Conservation (phyloP, 1,140 invertebrate genomes). For the Thaumetopoea pityocampa region DNA sequence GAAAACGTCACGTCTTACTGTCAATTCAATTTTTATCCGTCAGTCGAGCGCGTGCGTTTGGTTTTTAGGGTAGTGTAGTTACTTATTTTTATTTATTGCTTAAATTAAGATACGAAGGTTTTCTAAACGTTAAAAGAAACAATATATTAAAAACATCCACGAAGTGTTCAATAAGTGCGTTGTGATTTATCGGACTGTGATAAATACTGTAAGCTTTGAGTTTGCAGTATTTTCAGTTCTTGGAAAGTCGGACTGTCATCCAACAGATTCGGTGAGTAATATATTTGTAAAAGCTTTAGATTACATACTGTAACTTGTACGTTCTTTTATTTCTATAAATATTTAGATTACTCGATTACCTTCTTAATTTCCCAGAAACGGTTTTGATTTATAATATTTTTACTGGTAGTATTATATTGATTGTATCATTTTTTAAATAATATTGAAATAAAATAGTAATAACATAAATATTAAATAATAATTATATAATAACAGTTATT, state of each 20-base stretch:
- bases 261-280: conserved; percentile 60
- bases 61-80: not conserved
- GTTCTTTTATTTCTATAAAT: too few relatives aligned
- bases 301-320: conserved; percentile 5
- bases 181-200: conserved; percentile 44
- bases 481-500: too few relatives aligned
- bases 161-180: conserved; percentile 7
- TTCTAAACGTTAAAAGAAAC: conserved; percentile 5
- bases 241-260: conserved; percentile 65
- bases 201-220: conserved; percentile 21
- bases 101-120: conserved; percentile 10
- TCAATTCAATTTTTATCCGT: conserved; percentile 8
- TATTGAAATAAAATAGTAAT: too few relatives aligned
- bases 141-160: conserved; percentile 9
- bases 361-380: too few relatives aligned
- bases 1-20: too few relatives aligned
- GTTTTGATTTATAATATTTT: too few relatives aligned
- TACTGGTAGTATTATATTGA: too few relatives aligned
- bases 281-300: conserved; percentile 14
- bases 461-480: too few relatives aligned
- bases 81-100: conserved; percentile 1
- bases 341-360: too few relatives aligned
- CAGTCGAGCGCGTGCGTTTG: conserved; percentile 20
- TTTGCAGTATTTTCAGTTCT: conserved; percentile 41
- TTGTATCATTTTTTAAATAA: too few relatives aligned